Base-by-base conservation (phyloP, 2,888 invertebrate genomes). In the Ceratothoa steindachneri region DNA sequence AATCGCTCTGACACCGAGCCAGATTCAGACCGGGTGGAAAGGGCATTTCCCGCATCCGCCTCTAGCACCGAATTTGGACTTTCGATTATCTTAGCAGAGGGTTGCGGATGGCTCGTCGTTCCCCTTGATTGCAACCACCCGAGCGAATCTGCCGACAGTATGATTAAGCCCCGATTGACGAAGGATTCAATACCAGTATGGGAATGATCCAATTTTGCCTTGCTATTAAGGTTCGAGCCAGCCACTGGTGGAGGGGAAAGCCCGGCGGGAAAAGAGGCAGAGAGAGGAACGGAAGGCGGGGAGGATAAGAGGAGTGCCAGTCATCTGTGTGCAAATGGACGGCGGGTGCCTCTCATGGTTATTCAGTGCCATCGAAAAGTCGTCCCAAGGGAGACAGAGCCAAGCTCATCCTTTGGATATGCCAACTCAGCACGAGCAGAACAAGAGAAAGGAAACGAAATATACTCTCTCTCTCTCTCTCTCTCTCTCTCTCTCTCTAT, bases 1-100 rank as follows among this genome's bases (percentile, higher is more conserved):
- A 65, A 75, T 75, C 75, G 72, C 55, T 51, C 72, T 72, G 75
- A 72, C 75, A 75, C 72, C 72, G 69, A 64, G 65, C 69, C 72
- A 66, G 66, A 69, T 72, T 69, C 31, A n/a, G 27, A 24, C 9
- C 15, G 41, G 68, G 24, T n/a, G 7, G 27, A 9, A 68, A 19
- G 51, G 31, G 24, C 68, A 51, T 68, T 41, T 41, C 41, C 68
- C 31, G 15, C 68, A n/a, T 1, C n/a, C 1, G 4, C 7, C 19
- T 53, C 53, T n/a, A 19, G 28, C 22, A 15, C 30, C 55, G 69
- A 51, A 52, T 70, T 30, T 70, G 30, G 70, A 5, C 70, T 30
- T 28, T 70, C 22, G 27, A 30, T 5, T 2, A 19, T 9, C 12
- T 15, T 24, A 22, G 22, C 28, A 9, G 22, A 70, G 53, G 29